Evolutionary conservation across 2,888 invertebrate genomes (phyloP), one percentile per base, ranked within the genome.

Genomic region (Yponomeuta cagnagella): DNA sequence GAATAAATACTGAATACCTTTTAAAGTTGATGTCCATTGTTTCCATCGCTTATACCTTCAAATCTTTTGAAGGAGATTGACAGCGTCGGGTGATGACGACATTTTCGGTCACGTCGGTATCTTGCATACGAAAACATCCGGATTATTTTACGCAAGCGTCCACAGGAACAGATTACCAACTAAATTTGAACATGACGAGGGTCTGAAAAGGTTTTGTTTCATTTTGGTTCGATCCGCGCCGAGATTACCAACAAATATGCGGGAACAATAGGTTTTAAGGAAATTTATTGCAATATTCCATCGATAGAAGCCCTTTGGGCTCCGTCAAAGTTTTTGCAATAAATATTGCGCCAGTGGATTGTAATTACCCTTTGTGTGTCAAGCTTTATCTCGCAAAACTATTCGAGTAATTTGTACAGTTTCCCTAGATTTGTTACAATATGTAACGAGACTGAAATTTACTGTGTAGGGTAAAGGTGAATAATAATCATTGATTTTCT

Each of bases 191-290:
- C 31, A 30, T 64, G 64, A 64, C 64, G 64, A 64, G 64, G 64
- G 64, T 64, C 31, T 31, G 52, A 64, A 64, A 64, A 64, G 30
- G 64, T 23, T 64, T 64, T 64, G 64, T 64, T 64, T 64, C 64
- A 64, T 58, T 58, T 58, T 58, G 52, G 52, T 58, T 58, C 52
- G 52, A 58, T 58, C 52, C 52, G 15, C 52, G 52, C 12, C 52
- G 52, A 58, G 52, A 15, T 58, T 58, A 58, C 52, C 15, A 58
- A 58, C 52, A 58, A 58, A 58, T 58, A 58, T 58, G 52, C 52
- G 52, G 52, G 52, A 58, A 58, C 52, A 58, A 58, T 58, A 58
- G 52, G 52, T 58, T 58, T 58, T 58, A 58, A 58, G 52, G 52
- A 58, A 58, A 58, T 58, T 58, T 58, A 58, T 58, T 58, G 15